Evolutionary conservation across 2,113 vertebrate species (phyloP), one percentile per base, ranked within the genome.

Genomic region (Mus musculus): DNA sequence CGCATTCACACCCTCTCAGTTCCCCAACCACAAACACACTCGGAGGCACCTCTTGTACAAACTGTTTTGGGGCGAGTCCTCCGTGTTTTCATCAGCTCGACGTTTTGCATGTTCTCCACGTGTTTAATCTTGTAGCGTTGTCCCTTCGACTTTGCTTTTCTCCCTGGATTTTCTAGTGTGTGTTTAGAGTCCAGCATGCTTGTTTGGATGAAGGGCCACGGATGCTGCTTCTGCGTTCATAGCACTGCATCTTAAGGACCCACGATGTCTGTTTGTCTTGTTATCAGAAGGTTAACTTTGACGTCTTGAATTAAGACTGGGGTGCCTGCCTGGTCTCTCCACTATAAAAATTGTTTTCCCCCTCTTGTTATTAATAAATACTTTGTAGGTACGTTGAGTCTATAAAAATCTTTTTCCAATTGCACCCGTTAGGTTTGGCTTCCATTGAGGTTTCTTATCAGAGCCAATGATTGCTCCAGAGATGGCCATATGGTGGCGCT

Each of bases 321-420:
- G 30, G 33, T 88, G 1, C 63, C 52, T 92, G 49, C 39, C 46
- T 61, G 69, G 17, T 95, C 28, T 88, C 49, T 94, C 67, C 59
- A 39, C 13, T 46, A 11, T 49, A 59, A 85, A 85, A 49, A 24
- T 72, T 46, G 19, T 42, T 42, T 46, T 36, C 28, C 72, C 72
- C 4, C 28, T 13, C 39, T 87, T 86, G 19, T 71, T 78, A 76
- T 95, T 75, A 93, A 93, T 89, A 75, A 95, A 67, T 67, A 54
- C n/a, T 94, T 95, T 75, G 26, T 75, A 75, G 56, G 14, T 54
- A 81, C 14, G 76, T 82, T 39, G 17, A 92, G 54, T 61, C 46
- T 77, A 49, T 52, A 89, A 90, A 84, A 87, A 46, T 89, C 42
- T 95, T 49, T 39, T 76, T 91, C 75, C 17, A 90, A 5, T 59